Evolutionary conservation across 2,797 vertebrate genomes (phyloP).

Genomic region (Sebastes steindachneri): DNA sequence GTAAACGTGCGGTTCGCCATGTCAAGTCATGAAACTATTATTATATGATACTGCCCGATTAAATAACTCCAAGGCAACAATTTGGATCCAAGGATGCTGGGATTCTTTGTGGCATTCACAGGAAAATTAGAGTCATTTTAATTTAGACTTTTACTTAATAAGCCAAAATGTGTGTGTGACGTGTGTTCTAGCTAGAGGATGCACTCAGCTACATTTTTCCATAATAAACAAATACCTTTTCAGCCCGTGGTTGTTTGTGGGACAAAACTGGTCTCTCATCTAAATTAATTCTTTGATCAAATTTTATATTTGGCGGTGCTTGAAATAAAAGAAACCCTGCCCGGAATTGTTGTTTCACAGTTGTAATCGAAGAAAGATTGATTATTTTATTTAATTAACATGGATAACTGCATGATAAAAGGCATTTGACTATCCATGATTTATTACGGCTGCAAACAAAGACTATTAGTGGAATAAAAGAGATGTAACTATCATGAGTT

Average conservation of each 20-base stretch:
- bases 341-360: background rate
- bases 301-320: background rate
- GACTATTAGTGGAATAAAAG: background rate
- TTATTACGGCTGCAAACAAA: background rate
- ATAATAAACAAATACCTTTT: background rate
- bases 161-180: background rate
- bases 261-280: background rate
- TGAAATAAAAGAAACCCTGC: too few species aligned
- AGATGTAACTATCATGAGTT: background rate
- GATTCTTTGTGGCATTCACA: background rate
- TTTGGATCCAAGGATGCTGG: background rate
- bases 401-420: background rate
- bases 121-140: background rate
- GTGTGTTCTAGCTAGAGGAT: background rate
- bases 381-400: background rate
- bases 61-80: background rate
- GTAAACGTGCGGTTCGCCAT: background rate
- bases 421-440: background rate
- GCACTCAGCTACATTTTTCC: background rate
- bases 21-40: constrained; percentile 3
- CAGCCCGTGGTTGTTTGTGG: background rate
- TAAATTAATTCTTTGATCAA: background rate
- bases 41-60: background rate
- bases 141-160: background rate
- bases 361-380: background rate